phyloP scores from a whole-genome alignment of 1,140 invertebrate genomes.

The Drosophila tristis region DNA sequence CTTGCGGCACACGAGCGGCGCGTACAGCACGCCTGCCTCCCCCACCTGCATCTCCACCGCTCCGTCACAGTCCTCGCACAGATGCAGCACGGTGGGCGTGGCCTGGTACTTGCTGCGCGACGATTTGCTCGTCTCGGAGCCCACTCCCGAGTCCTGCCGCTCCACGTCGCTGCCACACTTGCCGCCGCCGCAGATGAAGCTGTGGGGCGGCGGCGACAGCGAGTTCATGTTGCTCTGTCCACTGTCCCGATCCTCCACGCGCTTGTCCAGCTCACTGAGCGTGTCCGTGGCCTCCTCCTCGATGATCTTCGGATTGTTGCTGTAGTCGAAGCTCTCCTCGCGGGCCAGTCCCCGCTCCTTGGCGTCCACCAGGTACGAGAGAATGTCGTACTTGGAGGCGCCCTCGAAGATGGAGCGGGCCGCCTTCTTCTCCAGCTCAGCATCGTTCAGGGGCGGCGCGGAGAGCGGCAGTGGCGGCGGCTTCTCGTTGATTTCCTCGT shows the following conservation, averaged over 20 bases:
- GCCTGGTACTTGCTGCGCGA: slow-evolving; percentile 90
- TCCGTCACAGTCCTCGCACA: slow-evolving; percentile 92
- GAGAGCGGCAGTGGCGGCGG: slow-evolving; percentile 90
- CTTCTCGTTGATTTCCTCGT: slow-evolving; percentile 93
- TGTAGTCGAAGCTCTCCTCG: slow-evolving; percentile 87
- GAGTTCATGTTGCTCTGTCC: slow-evolving; percentile 87
- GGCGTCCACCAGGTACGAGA: slow-evolving; percentile 94
- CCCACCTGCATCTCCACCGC: slow-evolving; percentile 88
- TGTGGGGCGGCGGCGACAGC: slow-evolving; percentile 74
- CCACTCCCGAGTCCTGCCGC: slow-evolving; percentile 96
- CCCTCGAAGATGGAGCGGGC: slow-evolving; percentile 91
- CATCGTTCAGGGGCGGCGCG: slow-evolving; percentile 88
- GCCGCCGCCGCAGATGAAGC: slow-evolving; percentile 61
- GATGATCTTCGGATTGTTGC: slow-evolving; percentile 85
- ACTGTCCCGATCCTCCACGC: slow-evolving; percentile 85
- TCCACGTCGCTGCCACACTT: slow-evolving; percentile 88
- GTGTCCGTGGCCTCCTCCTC: slow-evolving; percentile 86
- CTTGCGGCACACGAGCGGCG: slow-evolving; percentile 93
- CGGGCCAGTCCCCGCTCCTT: slow-evolving; percentile 89
- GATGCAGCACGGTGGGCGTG: slow-evolving; percentile 85
- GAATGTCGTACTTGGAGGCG: slow-evolving; percentile 94
- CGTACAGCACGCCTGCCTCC: slow-evolving; percentile 89
- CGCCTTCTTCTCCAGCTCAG: slow-evolving; percentile 87
- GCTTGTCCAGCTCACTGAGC: slow-evolving; percentile 80
- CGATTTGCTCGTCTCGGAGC: slow-evolving; percentile 95